phyloP scores from a whole-genome alignment of 2,113 vertebrate species.

The Phainopepla nitens region DNA sequence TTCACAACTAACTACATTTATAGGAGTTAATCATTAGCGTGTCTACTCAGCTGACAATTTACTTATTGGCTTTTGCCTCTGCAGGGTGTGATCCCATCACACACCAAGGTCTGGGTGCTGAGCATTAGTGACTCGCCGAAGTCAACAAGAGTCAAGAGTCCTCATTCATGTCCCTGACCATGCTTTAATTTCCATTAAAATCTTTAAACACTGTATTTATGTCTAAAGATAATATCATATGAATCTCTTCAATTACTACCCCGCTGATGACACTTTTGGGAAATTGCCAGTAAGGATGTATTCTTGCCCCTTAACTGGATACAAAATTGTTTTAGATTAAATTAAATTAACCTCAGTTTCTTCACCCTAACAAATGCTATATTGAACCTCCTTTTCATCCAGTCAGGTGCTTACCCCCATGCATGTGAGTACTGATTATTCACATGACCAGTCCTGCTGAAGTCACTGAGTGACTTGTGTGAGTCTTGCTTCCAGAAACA shows the following conservation, averaged over 20 bases:
- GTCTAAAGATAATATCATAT: background rate
- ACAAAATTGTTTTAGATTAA: background rate
- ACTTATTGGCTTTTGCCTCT: constrained; percentile 3
- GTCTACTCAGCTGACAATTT: background rate
- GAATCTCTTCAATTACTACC: background rate
- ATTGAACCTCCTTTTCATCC: background rate
- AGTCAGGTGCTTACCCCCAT: background rate
- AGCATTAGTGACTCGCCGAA: background rate
- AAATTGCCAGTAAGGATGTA: background rate
- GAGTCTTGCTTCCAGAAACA: background rate
- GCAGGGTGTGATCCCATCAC: background rate
- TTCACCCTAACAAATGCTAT: background rate
- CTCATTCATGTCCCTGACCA: background rate
- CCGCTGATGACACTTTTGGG: background rate
- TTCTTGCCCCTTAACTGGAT: background rate
- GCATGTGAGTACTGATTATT: background rate
- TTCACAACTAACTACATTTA: background rate
- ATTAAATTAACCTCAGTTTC: background rate
- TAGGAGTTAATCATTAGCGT: background rate
- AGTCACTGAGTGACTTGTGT: background rate
- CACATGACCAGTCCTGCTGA: background rate
- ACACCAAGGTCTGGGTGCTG: background rate
- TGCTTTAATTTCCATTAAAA: background rate
- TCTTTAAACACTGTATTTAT: background rate
- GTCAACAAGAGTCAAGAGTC: background rate